Percentiles rank a stretch among this genome's conserved stretches.
phyloP scores from a whole-genome alignment of 2,888 invertebrate species.

The Lysandra bellargus region DNA sequence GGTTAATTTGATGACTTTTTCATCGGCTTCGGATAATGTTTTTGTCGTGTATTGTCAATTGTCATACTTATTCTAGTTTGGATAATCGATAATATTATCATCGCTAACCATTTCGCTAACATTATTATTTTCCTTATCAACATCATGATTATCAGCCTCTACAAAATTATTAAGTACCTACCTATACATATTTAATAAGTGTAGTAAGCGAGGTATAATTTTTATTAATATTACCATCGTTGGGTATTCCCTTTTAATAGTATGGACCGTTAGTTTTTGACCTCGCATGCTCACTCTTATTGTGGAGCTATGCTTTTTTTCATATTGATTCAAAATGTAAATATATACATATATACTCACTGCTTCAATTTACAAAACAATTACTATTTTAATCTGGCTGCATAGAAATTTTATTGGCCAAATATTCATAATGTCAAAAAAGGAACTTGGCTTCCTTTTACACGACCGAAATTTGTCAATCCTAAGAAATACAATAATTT shows the following conservation, averaged over 20 bases:
- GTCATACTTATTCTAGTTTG: background rate
- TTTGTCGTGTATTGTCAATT: background rate
- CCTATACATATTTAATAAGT: no score
- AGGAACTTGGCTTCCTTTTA: background rate
- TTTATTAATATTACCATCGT: background rate
- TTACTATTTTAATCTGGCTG: background rate
- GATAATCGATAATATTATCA: background rate
- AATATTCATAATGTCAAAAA: background rate
- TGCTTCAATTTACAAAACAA: background rate
- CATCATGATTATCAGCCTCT: background rate
- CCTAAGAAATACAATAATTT: background rate
- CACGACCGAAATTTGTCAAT: background rate
- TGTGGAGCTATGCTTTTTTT: background rate
- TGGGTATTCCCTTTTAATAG: background rate
- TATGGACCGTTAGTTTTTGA: background rate
- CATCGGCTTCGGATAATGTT: background rate
- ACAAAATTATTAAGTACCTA: background rate
- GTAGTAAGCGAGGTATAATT: background rate
- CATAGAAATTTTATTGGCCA: background rate
- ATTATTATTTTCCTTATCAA: background rate
- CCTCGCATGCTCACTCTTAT: background rate
- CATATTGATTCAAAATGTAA: background rate
- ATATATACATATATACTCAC: background rate
- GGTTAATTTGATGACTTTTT: slow-evolving; percentile 35
- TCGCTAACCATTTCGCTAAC: background rate